These are phyloP conservation scores for Rhinophrynus dorsalis DNA, from an alignment of 2,797 vertebrate genomes.

Conservation along the genomic window DNA sequence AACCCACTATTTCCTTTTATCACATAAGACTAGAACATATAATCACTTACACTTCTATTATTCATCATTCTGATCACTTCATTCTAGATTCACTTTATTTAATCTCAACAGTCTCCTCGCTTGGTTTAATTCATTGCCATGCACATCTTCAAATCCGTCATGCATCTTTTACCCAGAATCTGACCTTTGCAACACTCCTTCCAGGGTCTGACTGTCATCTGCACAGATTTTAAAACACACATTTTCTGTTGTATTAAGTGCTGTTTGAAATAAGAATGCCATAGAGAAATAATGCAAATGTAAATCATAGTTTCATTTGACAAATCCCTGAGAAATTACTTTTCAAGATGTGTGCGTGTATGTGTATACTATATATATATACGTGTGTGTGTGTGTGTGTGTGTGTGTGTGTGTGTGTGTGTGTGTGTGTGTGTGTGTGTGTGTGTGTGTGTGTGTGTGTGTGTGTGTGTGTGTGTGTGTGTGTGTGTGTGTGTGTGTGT, in stretches of 20 bases:
- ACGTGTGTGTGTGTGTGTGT: too few species aligned
- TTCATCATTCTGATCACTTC: background rate
- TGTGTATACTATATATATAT: too few species aligned
- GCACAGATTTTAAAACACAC: background rate
- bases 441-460: too few species aligned
- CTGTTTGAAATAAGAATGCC: background rate
- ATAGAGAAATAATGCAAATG: background rate
- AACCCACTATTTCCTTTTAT: too few species aligned
- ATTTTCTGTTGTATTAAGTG: background rate
- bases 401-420: too few species aligned
- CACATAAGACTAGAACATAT: too few species aligned
- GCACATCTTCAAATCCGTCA: background rate
- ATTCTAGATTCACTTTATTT: background rate
- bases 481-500: too few species aligned
- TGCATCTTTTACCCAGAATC: background rate
- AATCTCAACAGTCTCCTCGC: too few species aligned
- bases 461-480: too few species aligned
- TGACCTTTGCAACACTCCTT: background rate
- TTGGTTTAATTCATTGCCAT: background rate
- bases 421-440: too few species aligned
- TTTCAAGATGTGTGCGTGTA: background rate
- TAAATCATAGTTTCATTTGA: background rate
- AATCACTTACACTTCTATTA: too few species aligned
- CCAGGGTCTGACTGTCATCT: background rate
- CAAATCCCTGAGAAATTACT: background rate